Percentiles rank a stretch among this genome's conserved stretches.
These are phyloP conservation scores for Poeciliopsis occidentalis DNA, from an alignment of 2,113 vertebrate genomes.

Conservation along the genomic window DNA sequence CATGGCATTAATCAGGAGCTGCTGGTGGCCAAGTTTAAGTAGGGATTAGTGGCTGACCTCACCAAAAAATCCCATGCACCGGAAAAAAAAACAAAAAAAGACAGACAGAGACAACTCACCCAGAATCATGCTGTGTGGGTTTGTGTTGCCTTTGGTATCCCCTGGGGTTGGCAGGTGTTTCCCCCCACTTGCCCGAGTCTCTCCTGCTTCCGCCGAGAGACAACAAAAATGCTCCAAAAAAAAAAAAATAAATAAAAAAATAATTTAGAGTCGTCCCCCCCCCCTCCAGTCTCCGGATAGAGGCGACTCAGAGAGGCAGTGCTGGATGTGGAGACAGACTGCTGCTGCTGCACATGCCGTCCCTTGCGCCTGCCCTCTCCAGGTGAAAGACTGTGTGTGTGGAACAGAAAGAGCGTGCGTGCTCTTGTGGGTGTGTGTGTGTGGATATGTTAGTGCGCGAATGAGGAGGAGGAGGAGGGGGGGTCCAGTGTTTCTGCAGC, in stretches of 20 bases:
- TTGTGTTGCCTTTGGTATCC: conserved; percentile 59
- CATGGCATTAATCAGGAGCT: conserved; percentile 45
- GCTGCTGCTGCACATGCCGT: conserved; percentile 71
- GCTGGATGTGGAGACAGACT: conserved; percentile 65
- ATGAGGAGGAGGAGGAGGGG: conserved; percentile 27
- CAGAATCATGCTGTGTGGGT: conserved; percentile 78
- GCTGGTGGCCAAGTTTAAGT: conserved; percentile 52
- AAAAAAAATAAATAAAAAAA: too few relatives aligned
- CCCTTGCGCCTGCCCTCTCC: conserved; percentile 72
- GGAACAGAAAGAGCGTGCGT: conserved; percentile 13
- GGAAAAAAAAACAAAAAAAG: conserved; percentile 4
- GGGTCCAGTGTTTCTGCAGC: conserved; percentile 70
- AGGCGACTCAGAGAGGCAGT: conserved; percentile 75
- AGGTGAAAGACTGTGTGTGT: conserved; percentile 73
- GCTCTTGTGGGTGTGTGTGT: conserved; percentile 16
- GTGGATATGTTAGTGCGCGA: conserved; percentile 4
- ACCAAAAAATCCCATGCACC: conserved; percentile 41
- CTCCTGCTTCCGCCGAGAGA: conserved; percentile 58
- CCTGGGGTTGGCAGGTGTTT: conserved; percentile 54
- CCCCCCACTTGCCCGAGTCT: conserved; percentile 47
- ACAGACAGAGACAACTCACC: conserved; percentile 72
- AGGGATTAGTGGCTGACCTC: conserved; percentile 65
- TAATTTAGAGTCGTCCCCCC: conserved; percentile 50
- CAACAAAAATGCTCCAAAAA: conserved; percentile 64
- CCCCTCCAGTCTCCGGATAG: conserved; percentile 62